These are phyloP conservation scores for Ferdinandea cuprea DNA, from an alignment of 2,888 invertebrate species.

Conservation along the genomic window DNA sequence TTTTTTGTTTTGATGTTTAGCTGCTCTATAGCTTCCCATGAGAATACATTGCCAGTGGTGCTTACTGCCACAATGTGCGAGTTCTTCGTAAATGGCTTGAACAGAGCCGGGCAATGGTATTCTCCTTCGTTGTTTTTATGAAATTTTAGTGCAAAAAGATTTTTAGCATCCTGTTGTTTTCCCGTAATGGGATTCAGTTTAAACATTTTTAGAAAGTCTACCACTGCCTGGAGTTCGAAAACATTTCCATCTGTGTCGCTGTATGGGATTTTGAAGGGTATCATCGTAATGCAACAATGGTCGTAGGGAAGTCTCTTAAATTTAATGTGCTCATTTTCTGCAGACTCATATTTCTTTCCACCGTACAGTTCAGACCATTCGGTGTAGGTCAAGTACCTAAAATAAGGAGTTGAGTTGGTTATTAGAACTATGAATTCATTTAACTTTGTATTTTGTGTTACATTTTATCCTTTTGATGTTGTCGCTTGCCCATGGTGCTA, in stretches of 20 bases:
- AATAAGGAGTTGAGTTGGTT: no score
- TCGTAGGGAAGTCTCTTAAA: conserved; percentile 96
- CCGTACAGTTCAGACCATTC: conserved; percentile 92
- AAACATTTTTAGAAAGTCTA: conserved; percentile 94
- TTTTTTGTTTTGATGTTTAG: conserved; percentile 97
- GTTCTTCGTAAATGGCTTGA: conserved; percentile 95
- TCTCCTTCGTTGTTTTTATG: conserved; percentile 90
- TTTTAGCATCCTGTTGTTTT: conserved; percentile 92
- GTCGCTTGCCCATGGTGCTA: conserved; percentile 93
- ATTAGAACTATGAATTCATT: background rate
- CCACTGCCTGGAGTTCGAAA: conserved; percentile 94
- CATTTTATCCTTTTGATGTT: conserved; percentile 98
- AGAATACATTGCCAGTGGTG: conserved; percentile 97
- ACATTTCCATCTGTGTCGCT: conserved; percentile 95
- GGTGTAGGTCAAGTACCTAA: conserved; percentile 82
- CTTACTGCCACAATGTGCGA: conserved; percentile 96
- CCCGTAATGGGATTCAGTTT: conserved; percentile 98
- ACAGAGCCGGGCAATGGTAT: conserved; percentile 97
- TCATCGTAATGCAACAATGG: conserved; percentile 95
- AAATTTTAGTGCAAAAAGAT: conserved; percentile 93
- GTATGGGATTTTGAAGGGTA: conserved; percentile 96
- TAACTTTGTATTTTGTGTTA: conserved; percentile 82
- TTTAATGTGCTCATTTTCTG: conserved; percentile 89
- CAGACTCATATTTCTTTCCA: conserved; percentile 90
- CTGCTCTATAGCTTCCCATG: conserved; percentile 96